Evolutionary conservation across 1,140 invertebrate species (phyloP).

Genomic region (Lerema accius): DNA sequence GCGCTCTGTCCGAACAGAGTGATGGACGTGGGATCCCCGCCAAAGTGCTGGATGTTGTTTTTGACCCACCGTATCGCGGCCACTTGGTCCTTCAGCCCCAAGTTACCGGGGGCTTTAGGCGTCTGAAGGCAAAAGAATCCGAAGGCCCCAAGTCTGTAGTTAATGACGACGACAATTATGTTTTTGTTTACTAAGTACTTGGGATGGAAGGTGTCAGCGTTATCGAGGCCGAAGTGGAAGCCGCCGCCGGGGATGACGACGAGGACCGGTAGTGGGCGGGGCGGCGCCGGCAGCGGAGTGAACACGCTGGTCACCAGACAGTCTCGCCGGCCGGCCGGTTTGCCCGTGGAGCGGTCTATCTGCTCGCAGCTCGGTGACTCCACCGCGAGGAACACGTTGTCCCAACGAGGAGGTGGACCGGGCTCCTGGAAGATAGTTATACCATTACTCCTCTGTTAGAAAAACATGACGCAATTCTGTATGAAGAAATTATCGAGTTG

Average conservation of each 20-base stretch:
- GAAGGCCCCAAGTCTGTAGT: slow-evolving; percentile 56
- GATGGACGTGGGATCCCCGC: slow-evolving; percentile 83
- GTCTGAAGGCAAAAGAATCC: slow-evolving; percentile 83
- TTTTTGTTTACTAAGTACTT: slow-evolving; percentile 73
- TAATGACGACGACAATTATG: slow-evolving; percentile 55
- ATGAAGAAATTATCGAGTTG: too few species aligned
- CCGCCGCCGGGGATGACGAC: slow-evolving; percentile 82
- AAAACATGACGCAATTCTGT: too few species aligned
- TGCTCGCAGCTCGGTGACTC: slow-evolving; percentile 44
- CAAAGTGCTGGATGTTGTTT: slow-evolving; percentile 85
- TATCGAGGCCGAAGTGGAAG: slow-evolving; percentile 70
- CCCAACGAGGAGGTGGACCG: slow-evolving; percentile 41
- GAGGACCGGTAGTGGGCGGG: slow-evolving; percentile 71
- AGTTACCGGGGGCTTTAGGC: slow-evolving; percentile 83
- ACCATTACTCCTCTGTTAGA: too few species aligned
- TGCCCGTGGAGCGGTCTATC: slow-evolving; percentile 23
- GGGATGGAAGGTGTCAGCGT: slow-evolving; percentile 65
- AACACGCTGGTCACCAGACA: slow-evolving; percentile 47
- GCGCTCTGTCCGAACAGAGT: slow-evolving; percentile 77
- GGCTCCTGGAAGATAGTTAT: slow-evolving; percentile 41
- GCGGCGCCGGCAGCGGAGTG: slow-evolving; percentile 35
- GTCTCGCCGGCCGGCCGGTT: slow-evolving; percentile 43
- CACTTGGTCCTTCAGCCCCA: slow-evolving; percentile 84
- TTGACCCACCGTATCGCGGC: slow-evolving; percentile 84
- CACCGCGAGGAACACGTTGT: slow-evolving; percentile 39